Percentiles rank a stretch among this genome's conserved stretches.
phyloP scores from a whole-genome alignment of 1,140 invertebrate species.

The Campoletis sonorensis region DNA sequence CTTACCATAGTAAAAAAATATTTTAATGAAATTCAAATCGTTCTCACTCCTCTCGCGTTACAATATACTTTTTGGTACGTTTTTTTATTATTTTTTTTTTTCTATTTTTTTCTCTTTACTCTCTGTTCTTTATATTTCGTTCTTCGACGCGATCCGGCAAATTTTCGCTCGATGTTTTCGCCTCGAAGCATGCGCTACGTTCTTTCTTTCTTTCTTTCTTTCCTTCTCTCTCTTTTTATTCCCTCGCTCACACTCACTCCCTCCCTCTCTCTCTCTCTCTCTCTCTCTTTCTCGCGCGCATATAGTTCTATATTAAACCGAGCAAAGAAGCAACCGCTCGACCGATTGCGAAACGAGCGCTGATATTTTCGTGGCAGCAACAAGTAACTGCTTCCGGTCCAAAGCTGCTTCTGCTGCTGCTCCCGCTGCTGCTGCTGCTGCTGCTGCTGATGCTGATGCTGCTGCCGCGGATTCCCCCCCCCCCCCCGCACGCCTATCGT shows the following conservation, averaged over 20 bases:
- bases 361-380: constrained; percentile 73
- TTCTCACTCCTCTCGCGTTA: no score
- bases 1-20: no score
- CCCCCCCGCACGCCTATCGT: constrained; percentile 12
- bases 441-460: not conserved
- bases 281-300: not conserved
- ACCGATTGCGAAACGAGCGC: constrained; percentile 70
- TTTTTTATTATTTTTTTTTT: constrained; percentile 2
- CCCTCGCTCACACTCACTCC: not conserved
- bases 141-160: not conserved
- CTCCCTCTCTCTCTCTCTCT: not conserved
- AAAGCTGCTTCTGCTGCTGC: constrained; percentile 46
- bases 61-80: constrained; percentile 14
- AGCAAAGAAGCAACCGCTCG: constrained; percentile 65
- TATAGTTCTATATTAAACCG: constrained; percentile 70
- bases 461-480: constrained; percentile 22
- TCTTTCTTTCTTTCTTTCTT: not conserved
- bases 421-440: no score
- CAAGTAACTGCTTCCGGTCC: constrained; percentile 73
- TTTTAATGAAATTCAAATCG: no score
- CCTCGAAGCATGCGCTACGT: constrained; percentile 59
- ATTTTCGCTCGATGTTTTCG: constrained; percentile 61
- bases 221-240: constrained; percentile 1
- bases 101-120: not conserved
- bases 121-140: no score